Percentiles rank a stretch among this genome's conserved stretches.
These are phyloP conservation scores for Eilema depressum DNA, from an alignment of 2,888 invertebrate species.

Conservation along the genomic window DNA sequence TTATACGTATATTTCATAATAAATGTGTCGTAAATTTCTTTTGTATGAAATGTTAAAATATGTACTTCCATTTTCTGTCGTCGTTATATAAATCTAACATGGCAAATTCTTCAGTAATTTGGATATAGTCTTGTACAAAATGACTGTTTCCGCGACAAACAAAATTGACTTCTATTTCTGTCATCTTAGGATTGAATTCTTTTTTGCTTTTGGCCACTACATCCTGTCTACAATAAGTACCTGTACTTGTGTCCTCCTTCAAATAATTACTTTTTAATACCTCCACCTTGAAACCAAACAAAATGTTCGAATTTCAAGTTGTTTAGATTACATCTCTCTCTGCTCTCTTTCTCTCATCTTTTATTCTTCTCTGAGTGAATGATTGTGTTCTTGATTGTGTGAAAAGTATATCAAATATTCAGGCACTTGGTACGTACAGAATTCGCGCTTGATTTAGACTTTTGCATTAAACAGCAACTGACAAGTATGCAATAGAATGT, in stretches of 20 bases:
- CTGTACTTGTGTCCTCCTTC: background rate
- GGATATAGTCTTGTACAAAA: background rate
- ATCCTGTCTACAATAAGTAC: too few relatives aligned
- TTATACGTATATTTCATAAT: conserved; percentile 14
- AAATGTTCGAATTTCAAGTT: background rate
- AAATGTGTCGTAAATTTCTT: conserved; percentile 8
- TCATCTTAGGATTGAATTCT: background rate
- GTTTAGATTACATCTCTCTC: background rate
- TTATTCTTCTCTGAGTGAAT: background rate
- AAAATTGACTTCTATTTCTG: background rate
- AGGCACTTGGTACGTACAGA: background rate
- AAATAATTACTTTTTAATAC: background rate
- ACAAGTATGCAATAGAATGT: background rate
- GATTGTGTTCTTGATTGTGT: too few relatives aligned
- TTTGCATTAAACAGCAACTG: background rate
- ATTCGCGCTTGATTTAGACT: background rate
- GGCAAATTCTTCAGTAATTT: background rate
- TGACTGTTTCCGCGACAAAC: background rate
- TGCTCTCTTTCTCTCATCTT: background rate
- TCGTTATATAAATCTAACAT: background rate
- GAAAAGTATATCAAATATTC: too few relatives aligned
- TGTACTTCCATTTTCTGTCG: background rate
- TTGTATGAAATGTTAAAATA: background rate
- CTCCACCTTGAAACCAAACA: background rate
- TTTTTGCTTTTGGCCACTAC: background rate